phyloP scores from a whole-genome alignment of 2,888 invertebrate genomes.

The Sceliomorpha sp. region DNA sequence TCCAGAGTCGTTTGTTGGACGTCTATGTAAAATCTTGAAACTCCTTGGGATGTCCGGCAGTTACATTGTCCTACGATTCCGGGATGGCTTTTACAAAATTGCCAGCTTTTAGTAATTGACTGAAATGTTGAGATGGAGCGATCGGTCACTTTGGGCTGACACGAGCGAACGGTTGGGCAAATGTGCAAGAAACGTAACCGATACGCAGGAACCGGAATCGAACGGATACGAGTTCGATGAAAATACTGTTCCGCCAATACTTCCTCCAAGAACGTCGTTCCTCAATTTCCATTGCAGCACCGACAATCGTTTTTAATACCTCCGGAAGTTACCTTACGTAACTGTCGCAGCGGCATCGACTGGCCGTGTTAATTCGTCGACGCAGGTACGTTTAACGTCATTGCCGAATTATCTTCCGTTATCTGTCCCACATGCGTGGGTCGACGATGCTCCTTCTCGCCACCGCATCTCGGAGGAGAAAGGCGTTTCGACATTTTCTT shows the following conservation, averaged over 20 bases:
- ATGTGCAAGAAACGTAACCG: not conserved
- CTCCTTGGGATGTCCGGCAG: not conserved
- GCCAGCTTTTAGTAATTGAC: no score
- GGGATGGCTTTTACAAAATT: no score
- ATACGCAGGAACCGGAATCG: not conserved
- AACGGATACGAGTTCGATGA: not conserved
- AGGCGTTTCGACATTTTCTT: conserved; percentile 52
- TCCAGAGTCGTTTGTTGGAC: not conserved
- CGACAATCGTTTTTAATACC: not conserved
- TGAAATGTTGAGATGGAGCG: no score
- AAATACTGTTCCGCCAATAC: not conserved
- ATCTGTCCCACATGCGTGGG: conserved; percentile 54
- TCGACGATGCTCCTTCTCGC: conserved; percentile 31
- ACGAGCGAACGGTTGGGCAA: no score
- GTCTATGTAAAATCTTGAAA: not conserved
- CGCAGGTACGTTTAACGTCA: conserved; percentile 44
- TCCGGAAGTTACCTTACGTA: conserved; percentile 16
- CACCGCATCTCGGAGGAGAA: conserved; percentile 43
- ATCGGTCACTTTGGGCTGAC: no score
- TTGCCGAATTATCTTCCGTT: conserved; percentile 55
- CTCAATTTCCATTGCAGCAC: conserved; percentile 9
- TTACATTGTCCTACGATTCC: no score
- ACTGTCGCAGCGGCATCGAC: conserved; percentile 23
- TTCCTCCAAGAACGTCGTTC: conserved; percentile 4
- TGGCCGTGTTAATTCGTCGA: conserved; percentile 37